Evolutionary conservation across 1,140 invertebrate genomes (phyloP).

Genomic region (Goniozus legneri): DNA sequence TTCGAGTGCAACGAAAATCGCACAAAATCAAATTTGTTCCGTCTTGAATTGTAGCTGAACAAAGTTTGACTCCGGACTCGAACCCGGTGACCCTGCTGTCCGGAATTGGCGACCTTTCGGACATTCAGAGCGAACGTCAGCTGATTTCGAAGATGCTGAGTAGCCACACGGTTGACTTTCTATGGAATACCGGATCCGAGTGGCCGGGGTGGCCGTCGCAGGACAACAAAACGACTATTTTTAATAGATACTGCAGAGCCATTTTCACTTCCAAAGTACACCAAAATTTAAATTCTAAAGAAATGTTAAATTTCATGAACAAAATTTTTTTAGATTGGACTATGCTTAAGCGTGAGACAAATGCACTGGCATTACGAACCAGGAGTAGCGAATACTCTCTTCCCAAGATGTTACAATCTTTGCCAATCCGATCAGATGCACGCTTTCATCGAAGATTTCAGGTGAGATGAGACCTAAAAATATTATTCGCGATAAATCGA

Average conservation of each 20-base stretch:
- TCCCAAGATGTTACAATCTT: slow-evolving; percentile 84
- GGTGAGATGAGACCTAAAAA: slow-evolving; percentile 23
- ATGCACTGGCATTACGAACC: slow-evolving; percentile 87
- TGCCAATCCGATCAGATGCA: slow-evolving; percentile 81
- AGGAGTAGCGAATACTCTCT: slow-evolving; percentile 73
- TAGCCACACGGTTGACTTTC: slow-evolving; percentile 73
- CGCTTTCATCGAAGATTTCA: slow-evolving; percentile 85
- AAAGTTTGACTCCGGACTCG: slow-evolving; percentile 35
- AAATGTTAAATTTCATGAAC: too few species aligned
- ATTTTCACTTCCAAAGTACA: slow-evolving; percentile 87
- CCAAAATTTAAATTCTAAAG: too few species aligned
- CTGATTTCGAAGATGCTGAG: slow-evolving; percentile 47
- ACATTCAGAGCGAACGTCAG: slow-evolving; percentile 38
- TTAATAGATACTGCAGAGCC: slow-evolving; percentile 76
- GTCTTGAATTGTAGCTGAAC: slow-evolving; percentile 22
- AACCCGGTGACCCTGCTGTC: slow-evolving; percentile 38
- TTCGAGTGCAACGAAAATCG: slow-evolving; percentile 2
- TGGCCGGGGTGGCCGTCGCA: slow-evolving; percentile 68
- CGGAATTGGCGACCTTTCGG: slow-evolving; percentile 40
- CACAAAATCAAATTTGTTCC: neutral
- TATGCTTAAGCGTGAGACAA: slow-evolving; percentile 78
- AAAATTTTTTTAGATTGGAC: slow-evolving; percentile 56
- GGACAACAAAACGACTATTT: slow-evolving; percentile 62
- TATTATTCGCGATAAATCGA: neutral
- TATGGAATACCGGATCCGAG: slow-evolving; percentile 85